Evolutionary conservation across 2,797 vertebrate genomes (phyloP).

Genomic region (Chlorospingus semifuscus): DNA sequence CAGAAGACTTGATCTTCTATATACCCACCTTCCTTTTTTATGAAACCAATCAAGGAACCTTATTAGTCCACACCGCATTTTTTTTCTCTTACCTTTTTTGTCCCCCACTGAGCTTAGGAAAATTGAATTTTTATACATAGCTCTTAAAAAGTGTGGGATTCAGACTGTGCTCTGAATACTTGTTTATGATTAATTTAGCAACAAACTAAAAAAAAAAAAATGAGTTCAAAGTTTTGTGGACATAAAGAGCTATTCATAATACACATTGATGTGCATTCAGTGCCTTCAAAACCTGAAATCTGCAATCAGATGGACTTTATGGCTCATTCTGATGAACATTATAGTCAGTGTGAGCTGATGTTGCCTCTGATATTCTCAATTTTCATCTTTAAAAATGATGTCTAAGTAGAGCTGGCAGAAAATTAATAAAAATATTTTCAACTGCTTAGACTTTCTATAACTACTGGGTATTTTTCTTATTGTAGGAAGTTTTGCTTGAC

Average conservation of each 20-base stretch:
- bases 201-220: background rate
- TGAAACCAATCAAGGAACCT: background rate
- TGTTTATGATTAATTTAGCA: background rate
- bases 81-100: background rate
- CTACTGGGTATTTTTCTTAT: background rate
- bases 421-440: background rate
- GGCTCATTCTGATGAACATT: background rate
- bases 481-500: background rate
- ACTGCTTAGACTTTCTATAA: background rate
- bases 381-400: background rate
- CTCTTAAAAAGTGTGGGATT: background rate
- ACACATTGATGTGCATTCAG: background rate
- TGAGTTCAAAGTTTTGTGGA: background rate
- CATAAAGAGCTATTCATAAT: background rate
- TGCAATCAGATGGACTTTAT: background rate
- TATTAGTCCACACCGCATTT: background rate
- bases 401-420: background rate
- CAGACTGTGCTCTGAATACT: background rate
- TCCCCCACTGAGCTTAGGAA: background rate
- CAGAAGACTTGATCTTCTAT: background rate
- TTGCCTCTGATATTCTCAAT: background rate
- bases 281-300: background rate
- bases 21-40: background rate
- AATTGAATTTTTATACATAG: background rate
- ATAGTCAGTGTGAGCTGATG: background rate